phyloP scores from a whole-genome alignment of 2,888 invertebrate species.

The Exocentrus adspersus region DNA sequence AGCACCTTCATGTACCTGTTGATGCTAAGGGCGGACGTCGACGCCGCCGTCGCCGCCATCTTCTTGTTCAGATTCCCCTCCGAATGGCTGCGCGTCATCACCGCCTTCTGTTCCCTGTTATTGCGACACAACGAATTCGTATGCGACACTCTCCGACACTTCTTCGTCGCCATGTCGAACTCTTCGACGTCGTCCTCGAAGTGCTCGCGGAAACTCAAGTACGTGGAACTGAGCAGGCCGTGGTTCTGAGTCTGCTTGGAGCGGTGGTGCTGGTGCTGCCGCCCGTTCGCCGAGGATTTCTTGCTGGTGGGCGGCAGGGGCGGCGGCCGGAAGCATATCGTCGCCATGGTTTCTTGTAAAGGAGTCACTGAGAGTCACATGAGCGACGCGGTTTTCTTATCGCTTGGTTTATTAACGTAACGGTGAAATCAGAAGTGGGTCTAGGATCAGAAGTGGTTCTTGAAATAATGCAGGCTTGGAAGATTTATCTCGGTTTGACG shows the following conservation, averaged over 20 bases:
- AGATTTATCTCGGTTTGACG: no score
- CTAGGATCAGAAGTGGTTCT: no score
- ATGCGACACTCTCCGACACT: constrained; percentile 55
- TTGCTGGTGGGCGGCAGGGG: constrained; percentile 70
- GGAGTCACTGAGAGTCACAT: no score
- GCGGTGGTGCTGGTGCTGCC: constrained; percentile 33
- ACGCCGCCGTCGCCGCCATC: constrained; percentile 38
- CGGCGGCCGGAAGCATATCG: constrained; percentile 69
- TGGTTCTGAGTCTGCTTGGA: constrained; percentile 45
- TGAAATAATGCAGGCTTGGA: no score
- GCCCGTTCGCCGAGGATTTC: constrained; percentile 49
- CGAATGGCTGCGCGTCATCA: constrained; percentile 75
- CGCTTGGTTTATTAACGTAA: constrained; percentile 32
- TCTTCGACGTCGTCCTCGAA: constrained; percentile 63
- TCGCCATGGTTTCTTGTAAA: no score
- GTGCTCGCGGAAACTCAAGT: constrained; percentile 69
- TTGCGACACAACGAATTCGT: constrained; percentile 64
- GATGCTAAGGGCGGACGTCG: constrained; percentile 50
- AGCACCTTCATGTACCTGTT: constrained; percentile 79
- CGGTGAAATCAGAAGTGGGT: no score
- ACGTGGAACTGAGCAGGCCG: constrained; percentile 65
- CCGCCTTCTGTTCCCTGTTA: constrained; percentile 49
- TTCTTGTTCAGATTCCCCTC: constrained; percentile 72
- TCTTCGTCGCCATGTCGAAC: no score
- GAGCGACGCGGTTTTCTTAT: no score